Percentiles rank a stretch among this genome's conserved stretches.
phyloP scores from a whole-genome alignment of 2,888 invertebrate genomes.

The Nesidiocoris tenuis region DNA sequence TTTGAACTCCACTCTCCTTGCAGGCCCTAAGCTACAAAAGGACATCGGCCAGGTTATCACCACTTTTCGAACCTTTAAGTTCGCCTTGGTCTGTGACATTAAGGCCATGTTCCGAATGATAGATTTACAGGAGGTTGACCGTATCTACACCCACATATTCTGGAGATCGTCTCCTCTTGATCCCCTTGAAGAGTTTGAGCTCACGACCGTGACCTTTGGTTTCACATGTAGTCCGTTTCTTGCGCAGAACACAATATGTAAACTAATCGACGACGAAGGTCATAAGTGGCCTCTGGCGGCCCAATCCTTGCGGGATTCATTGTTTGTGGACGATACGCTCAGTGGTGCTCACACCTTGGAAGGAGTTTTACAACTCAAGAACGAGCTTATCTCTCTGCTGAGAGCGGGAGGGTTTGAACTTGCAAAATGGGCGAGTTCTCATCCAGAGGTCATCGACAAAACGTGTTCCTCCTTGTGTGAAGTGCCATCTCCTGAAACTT shows the following conservation, averaged over 20 bases:
- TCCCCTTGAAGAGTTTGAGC: not conserved
- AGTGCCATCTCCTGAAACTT: no score
- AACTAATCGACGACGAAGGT: conserved; percentile 1
- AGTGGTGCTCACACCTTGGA: not conserved
- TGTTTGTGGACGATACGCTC: conserved; percentile 2
- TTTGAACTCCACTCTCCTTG: not conserved
- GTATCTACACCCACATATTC: not conserved
- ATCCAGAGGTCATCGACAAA: no score
- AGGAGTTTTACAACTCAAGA: not conserved
- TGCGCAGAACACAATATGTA: not conserved
- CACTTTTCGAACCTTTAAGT: not conserved
- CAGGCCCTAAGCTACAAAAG: not conserved
- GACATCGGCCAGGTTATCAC: not conserved
- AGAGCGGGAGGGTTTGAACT: not conserved
- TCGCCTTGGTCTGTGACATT: not conserved
- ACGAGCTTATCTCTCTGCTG: not conserved
- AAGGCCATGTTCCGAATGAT: not conserved
- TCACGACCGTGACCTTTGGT: not conserved
- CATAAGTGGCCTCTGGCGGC: not conserved
- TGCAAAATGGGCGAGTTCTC: conserved; percentile 1
- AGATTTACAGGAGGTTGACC: not conserved
- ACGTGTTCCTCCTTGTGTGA: no score
- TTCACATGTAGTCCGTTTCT: not conserved
- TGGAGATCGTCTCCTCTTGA: not conserved
- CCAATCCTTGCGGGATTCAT: not conserved